A percentile compares a stretch with the other conserved stretches of the same genome.
Evolutionary conservation across 2,888 invertebrate genomes (phyloP).

Genomic region (Coelinius sp.): DNA sequence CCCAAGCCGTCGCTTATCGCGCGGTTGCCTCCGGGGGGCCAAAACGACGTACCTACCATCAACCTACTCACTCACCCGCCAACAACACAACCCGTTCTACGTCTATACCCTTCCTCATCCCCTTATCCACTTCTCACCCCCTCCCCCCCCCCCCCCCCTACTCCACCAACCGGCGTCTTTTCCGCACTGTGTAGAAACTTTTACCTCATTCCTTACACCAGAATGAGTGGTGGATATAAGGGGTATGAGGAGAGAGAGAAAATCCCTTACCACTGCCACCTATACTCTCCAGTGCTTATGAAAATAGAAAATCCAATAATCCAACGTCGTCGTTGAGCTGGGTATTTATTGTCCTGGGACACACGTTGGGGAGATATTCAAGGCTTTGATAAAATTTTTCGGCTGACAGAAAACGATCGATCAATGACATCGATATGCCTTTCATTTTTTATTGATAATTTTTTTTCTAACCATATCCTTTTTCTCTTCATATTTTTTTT

Average conservation of each 20-base stretch:
- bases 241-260: background rate
- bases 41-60: slow-evolving; percentile 22
- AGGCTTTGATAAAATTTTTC: slow-evolving; percentile 28
- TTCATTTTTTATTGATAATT: background rate
- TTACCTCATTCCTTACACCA: background rate
- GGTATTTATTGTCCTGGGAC: slow-evolving; percentile 37
- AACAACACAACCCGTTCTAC: background rate
- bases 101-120: slow-evolving; percentile 10
- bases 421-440: slow-evolving; percentile 41
- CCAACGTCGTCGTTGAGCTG: slow-evolving; percentile 32
- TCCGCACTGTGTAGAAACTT: slow-evolving; percentile 19
- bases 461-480: background rate
- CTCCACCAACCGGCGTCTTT: no score
- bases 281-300: slow-evolving; percentile 23
- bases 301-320: slow-evolving; percentile 48
- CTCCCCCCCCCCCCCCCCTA: no score
- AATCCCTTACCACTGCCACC: background rate
- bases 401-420: slow-evolving; percentile 38
- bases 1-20: slow-evolving; percentile 24
- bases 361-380: slow-evolving; percentile 31
- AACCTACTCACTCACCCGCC: background rate
- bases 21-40: slow-evolving; percentile 7
- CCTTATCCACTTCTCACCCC: no score
- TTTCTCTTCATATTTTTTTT: background rate
- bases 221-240: background rate